Percentiles rank a stretch among this genome's conserved stretches.
These are phyloP conservation scores for Temnothorax rugatulus DNA, from an alignment of 2,888 invertebrate species.

Conservation along the genomic window DNA sequence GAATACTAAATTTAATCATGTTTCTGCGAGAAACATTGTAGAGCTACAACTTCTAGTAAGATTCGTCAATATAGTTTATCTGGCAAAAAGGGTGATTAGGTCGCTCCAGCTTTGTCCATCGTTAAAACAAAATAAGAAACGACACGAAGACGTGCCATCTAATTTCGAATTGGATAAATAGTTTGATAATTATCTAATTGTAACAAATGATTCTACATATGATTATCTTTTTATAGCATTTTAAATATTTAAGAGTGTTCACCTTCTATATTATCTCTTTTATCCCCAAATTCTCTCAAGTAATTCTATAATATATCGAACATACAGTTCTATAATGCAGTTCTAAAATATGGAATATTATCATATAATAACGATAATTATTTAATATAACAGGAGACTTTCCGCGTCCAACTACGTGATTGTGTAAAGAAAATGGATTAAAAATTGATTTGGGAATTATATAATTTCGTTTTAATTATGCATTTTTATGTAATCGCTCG, in stretches of 20 bases:
- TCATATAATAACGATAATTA: slow-evolving; percentile 1
- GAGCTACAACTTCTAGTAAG: neutral
- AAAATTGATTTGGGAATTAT: slow-evolving; percentile 22
- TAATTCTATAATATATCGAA: too few relatives aligned
- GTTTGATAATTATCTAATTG: neutral
- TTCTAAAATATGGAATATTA: neutral
- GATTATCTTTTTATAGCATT: slow-evolving; percentile 2
- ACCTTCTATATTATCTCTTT: neutral
- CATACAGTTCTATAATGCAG: neutral
- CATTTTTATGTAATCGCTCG: neutral
- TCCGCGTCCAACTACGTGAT: neutral
- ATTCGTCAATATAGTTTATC: neutral
- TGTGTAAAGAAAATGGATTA: slow-evolving; percentile 1
- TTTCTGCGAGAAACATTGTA: neutral
- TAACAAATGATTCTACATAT: neutral
- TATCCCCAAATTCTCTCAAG: neutral
- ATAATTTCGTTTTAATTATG: neutral
- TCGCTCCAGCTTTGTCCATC: neutral
- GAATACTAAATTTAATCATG: neutral
- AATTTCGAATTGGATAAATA: neutral
- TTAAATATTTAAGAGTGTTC: neutral
- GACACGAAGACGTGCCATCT: neutral
- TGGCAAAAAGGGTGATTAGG: neutral
- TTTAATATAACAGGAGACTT: neutral
- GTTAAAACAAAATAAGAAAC: neutral